Conservation (phyloP, 2,113 vertebrate species). For the Heterotis niloticus region DNA sequence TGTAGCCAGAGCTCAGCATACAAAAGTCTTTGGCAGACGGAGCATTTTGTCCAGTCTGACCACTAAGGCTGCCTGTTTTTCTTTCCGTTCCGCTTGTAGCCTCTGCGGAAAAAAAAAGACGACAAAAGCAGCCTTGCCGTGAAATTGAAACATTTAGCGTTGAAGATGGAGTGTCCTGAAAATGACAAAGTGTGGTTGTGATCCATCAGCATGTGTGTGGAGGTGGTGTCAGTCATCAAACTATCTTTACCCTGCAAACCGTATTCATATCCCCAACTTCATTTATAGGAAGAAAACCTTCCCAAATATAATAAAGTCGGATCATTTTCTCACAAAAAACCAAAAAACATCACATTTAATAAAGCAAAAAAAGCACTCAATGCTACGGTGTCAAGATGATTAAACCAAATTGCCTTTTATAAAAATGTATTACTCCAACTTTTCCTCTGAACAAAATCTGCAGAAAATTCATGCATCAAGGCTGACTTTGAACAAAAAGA, state of each 20-base stretch:
- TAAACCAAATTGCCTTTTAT: conserved; percentile 20
- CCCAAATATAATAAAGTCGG: neutral
- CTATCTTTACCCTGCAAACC: neutral
- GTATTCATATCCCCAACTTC: neutral
- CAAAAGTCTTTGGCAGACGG: conserved; percentile 8
- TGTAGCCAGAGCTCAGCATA: neutral
- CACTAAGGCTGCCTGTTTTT: conserved; percentile 16
- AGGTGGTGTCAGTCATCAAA: neutral
- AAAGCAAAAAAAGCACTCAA: conserved; percentile 18
- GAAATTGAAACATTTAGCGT: neutral
- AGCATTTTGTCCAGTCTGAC: neutral
- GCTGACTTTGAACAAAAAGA: no score
- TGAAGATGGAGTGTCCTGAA: no score
- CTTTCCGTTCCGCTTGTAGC: neutral
- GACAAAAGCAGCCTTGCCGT: neutral
- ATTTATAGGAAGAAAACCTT: neutral
- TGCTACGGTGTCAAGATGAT: neutral
- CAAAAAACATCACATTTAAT: neutral
- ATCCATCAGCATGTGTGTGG: neutral
- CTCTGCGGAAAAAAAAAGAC: neutral
- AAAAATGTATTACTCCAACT: neutral
- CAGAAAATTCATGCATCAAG: no score
- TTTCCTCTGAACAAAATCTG: neutral
- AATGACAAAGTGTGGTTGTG: neutral
- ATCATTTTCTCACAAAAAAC: neutral